These are phyloP conservation scores for Zaprionus capensis DNA, from an alignment of 1,140 invertebrate genomes.

Conservation along the genomic window DNA sequence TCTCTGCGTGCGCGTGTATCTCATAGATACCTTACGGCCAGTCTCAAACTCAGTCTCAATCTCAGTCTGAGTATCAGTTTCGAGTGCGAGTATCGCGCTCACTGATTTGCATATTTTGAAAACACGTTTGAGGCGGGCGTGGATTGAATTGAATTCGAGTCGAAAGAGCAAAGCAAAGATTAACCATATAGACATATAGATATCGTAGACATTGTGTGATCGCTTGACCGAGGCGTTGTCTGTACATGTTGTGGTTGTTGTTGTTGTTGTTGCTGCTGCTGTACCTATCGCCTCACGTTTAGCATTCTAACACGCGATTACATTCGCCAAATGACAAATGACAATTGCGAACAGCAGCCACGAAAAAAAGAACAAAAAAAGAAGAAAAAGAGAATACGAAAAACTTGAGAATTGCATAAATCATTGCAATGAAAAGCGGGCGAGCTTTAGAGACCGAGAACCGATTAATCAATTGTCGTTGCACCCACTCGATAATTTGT, in stretches of 20 bases:
- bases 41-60: conserved; percentile 31
- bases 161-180: conserved; percentile 28
- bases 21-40: conserved; percentile 56
- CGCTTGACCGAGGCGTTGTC: conserved; percentile 46
- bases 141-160: conserved; percentile 41
- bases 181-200: conserved; percentile 18
- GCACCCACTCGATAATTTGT: conserved; percentile 49
- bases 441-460: conserved; percentile 18
- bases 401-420: conserved; percentile 30
- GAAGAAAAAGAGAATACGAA: conserved; percentile 4
- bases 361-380: conserved; percentile 1
- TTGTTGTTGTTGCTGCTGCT: conserved; percentile 3
- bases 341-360: conserved; percentile 34
- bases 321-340: conserved; percentile 32
- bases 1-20: conserved; percentile 60
- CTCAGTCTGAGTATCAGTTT: conserved; percentile 5
- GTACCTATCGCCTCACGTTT: conserved; percentile 38
- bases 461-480: conserved; percentile 64
- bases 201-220: conserved; percentile 3
- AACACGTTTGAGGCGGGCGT: conserved; percentile 55
- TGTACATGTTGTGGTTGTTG: conserved; percentile 9
- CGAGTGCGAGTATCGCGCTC: conserved; percentile 31
- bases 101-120: conserved; percentile 73
- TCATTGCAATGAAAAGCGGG: conserved; percentile 37
- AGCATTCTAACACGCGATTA: conserved; percentile 66